Percentiles rank a stretch among this genome's conserved stretches.
Evolutionary conservation across 2,113 vertebrate species (phyloP).

Genomic region (Hyperoodon ampullatus): DNA sequence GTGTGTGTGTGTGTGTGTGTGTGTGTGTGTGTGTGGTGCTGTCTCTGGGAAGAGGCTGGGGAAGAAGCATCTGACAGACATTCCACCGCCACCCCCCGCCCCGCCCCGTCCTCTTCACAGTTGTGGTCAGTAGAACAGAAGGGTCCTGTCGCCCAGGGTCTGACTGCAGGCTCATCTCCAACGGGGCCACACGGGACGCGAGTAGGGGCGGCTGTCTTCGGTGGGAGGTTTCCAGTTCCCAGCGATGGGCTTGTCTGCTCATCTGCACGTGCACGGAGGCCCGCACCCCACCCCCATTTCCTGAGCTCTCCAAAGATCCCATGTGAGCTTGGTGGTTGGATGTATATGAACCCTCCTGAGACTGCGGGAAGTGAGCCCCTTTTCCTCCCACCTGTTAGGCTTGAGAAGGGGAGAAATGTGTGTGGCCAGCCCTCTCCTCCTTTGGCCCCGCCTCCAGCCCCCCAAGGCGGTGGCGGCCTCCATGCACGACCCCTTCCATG

Average conservation of each 20-base stretch:
- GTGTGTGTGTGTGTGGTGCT: not conserved
- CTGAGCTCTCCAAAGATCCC: not conserved
- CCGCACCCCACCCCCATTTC: rapidly evolving
- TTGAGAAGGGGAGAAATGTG: too few species aligned
- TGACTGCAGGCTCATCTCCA: not conserved
- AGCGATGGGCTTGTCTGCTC: not conserved
- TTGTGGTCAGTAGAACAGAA: not conserved
- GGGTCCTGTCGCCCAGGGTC: rapidly evolving
- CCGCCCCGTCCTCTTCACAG: not conserved
- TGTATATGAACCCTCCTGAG: rapidly evolving
- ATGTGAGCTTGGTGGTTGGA: not conserved
- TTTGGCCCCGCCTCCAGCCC: rapidly evolving
- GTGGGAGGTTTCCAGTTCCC: too few species aligned
- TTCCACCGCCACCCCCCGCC: rapidly evolving
- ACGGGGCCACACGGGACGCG: not conserved
- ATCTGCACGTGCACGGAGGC: rapidly evolving
- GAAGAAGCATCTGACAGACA: not conserved
- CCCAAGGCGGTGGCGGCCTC: not conserved
- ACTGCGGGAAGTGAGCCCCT: rapidly evolving
- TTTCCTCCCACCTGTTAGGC: not conserved
- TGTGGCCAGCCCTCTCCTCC: too few species aligned
- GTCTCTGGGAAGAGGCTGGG: not conserved
- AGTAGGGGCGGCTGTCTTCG: rapidly evolving
- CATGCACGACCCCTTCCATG: rapidly evolving
- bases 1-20: not conserved